A percentile compares a stretch with the other conserved stretches of the same genome.
Conservation (phyloP, 2,797 vertebrate genomes). For the Taeniopygia guttata region DNA sequence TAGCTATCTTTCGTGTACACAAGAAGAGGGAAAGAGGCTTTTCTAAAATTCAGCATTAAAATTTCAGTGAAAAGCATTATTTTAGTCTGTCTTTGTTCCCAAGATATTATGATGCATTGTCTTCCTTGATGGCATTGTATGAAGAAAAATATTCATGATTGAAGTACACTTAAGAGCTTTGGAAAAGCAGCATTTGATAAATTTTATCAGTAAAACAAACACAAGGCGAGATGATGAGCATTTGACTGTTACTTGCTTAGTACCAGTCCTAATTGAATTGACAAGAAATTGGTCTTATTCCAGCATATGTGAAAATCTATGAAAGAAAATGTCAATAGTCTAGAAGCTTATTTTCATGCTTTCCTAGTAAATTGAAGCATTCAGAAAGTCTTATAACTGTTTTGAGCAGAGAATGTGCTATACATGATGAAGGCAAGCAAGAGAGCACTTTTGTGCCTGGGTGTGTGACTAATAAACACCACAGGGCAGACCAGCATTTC, state of each 20-base stretch:
- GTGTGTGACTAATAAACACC: background rate
- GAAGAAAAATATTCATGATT: background rate
- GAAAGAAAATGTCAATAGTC: background rate
- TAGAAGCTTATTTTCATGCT: background rate
- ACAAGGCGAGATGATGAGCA: background rate
- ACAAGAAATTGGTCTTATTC: background rate
- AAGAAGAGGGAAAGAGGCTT: background rate
- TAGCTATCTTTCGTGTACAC: background rate
- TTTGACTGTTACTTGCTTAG: background rate
- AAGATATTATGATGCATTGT: too few species aligned
- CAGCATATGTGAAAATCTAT: background rate
- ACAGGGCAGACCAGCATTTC: background rate
- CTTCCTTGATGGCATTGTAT: background rate
- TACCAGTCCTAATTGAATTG: too few species aligned
- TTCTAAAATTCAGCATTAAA: background rate
- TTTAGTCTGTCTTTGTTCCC: background rate
- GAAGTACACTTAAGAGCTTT: background rate
- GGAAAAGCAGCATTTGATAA: background rate
- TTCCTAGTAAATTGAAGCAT: background rate
- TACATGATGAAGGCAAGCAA: background rate
- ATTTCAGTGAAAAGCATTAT: background rate
- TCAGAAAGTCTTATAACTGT: background rate
- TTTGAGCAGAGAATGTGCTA: background rate
- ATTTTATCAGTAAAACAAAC: background rate
- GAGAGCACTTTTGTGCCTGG: background rate